A percentile compares a stretch with the other conserved stretches of the same genome.
These are phyloP conservation scores for Drosophila maculinotata DNA, from an alignment of 2,888 invertebrate species.

Conservation along the genomic window DNA sequence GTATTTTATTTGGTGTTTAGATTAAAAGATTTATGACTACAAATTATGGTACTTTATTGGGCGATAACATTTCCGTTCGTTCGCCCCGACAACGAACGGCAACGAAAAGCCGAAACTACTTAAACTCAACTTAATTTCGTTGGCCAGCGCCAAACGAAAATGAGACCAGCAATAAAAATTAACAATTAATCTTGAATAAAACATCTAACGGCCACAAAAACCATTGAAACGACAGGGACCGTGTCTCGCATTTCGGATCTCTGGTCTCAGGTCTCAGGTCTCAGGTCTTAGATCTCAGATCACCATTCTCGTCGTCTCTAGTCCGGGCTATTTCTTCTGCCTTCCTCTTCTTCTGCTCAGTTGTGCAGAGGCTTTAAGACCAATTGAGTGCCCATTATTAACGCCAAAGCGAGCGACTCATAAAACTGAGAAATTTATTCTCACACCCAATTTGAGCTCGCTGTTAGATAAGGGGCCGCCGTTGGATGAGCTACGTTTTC, in stretches of 20 bases:
- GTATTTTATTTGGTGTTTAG: slow-evolving; percentile 78
- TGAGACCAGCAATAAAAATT: slow-evolving; percentile 71
- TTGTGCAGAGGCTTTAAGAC: slow-evolving; percentile 48
- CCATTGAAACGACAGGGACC: slow-evolving; percentile 12
- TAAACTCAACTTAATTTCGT: slow-evolving; percentile 73
- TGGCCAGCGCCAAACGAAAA: slow-evolving; percentile 50
- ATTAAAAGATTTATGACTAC: slow-evolving; percentile 79
- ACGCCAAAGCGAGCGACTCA: slow-evolving; percentile 64
- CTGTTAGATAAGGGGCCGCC: slow-evolving; percentile 54
- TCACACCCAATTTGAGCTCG: slow-evolving; percentile 78
- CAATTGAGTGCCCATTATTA: slow-evolving; percentile 76
- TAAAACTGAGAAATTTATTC: slow-evolving; percentile 80
- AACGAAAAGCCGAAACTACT: slow-evolving; percentile 50
- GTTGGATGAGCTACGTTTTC: slow-evolving; percentile 40
- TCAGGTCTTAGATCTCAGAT: not conserved
- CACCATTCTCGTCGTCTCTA: slow-evolving; percentile 7
- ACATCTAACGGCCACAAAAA: slow-evolving; percentile 64
- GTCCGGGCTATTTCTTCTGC: slow-evolving; percentile 7
- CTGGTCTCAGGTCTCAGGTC: slow-evolving; percentile 7
- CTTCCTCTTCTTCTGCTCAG: not conserved
- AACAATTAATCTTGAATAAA: slow-evolving; percentile 77
- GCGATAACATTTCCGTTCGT: slow-evolving; percentile 80
- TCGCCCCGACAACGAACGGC: slow-evolving; percentile 19
- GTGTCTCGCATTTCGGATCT: too few species aligned
- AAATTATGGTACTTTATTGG: slow-evolving; percentile 79